Percentiles rank a stretch among this genome's conserved stretches.
Conservation (phyloP, 92 coral and sea anemone genomes). For the Diadumene lineata region DNA sequence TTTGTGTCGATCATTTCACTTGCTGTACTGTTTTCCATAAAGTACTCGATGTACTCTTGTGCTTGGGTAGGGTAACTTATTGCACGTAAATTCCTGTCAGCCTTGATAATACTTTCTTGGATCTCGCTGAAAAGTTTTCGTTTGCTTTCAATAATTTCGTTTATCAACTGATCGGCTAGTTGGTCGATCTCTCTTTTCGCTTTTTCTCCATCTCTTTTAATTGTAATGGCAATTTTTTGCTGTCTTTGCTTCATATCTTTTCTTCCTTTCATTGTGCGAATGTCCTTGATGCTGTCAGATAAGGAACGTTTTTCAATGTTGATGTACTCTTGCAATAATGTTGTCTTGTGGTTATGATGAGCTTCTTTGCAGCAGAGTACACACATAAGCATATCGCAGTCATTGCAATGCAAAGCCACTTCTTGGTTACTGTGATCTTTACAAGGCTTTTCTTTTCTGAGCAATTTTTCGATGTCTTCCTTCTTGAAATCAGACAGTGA, state of each 20-base stretch:
- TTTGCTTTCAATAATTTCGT: background rate
- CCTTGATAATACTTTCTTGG: background rate
- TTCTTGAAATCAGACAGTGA: too few species aligned
- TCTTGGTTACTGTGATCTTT: conserved; percentile 2
- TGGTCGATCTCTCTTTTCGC: background rate
- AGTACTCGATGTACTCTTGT: conserved; percentile 5
- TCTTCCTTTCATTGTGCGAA: background rate
- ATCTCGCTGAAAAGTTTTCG: background rate
- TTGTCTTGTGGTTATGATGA: background rate
- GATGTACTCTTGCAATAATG: background rate
- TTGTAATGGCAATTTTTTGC: background rate
- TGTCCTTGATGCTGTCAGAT: background rate
- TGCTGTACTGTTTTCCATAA: too few species aligned
- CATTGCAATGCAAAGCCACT: conserved; percentile 9
- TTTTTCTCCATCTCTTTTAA: background rate
- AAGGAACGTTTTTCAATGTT: background rate
- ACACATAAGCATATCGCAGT: conserved; percentile 16
- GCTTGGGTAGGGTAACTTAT: background rate
- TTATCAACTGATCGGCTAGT: background rate
- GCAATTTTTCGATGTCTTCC: background rate
- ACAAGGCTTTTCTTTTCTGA: conserved; percentile 12
- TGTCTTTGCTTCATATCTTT: background rate
- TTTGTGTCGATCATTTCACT: background rate
- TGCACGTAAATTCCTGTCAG: conserved; percentile 10
- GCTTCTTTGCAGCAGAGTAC: conserved; percentile 4